Base-by-base conservation (phyloP, 2,797 vertebrate species). In the Epinephelus malabaricus region DNA sequence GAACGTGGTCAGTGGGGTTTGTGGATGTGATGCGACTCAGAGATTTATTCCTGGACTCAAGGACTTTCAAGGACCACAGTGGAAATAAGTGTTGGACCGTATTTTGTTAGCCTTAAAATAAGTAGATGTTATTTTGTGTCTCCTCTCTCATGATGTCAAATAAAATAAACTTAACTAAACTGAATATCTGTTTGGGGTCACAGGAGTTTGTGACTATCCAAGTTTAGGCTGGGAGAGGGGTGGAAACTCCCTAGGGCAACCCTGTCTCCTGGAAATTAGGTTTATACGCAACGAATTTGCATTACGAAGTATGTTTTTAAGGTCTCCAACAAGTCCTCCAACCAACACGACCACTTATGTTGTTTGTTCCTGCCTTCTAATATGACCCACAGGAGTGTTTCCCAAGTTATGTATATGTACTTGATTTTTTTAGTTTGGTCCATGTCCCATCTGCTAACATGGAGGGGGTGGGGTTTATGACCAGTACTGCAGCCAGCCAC, bases 1-100 rank as follows among this genome's bases (percentile, higher is more conserved):
- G 47, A 47, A 17, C 50, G 21, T 15, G 21, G 30, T 59, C 47
- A 15, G 34, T 40, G 5, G 43, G 3, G 56, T 68, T 61, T 53
- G 6, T n/a, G 11, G 34, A 40, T 43, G 43, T 43, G 69, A 59
- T 25, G 68, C 38, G 40, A 54, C 47, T 51, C 3, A 30, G 43
- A 38, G 27, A 65, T 78, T 47, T 45, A 63, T 54, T 66, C 34
- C 9, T 17, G 13, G 18, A 56, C 23, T 47, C 3, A 4, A 47
- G 54, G 19, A 59, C 68, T 38, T 34, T 75, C 17, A 40, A 47
- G 13, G 38, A 69, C 40, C 12, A 54, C 13, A 7, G 55, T 60
- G 49, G 40, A 58, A 67, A 62, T 23, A 50, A 25, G 49, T 71
- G 56, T n/a, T 66, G 12, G 13, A 38, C 12, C 30, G 47, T 9